Base-by-base conservation (phyloP, 1,140 invertebrate species). In the Papilio xuthus region DNA sequence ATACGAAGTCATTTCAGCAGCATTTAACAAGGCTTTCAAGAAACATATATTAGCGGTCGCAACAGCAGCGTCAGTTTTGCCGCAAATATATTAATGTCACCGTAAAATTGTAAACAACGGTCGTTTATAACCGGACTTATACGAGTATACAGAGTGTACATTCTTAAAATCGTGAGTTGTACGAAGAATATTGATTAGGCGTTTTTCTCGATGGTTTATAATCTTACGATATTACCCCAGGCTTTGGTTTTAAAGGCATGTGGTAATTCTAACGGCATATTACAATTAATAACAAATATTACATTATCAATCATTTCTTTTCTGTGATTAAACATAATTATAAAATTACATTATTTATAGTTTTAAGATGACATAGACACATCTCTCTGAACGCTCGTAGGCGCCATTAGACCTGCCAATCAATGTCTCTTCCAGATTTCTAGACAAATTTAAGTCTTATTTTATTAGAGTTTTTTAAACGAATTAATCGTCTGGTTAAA, bases 371-470 rank as follows among this genome's bases (percentile, higher is more conserved):
- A 28, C 60, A 28, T 67, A 67, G 60, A 28, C 26, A 26, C 26
- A 60, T 60, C 56, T 60, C 20, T 9, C 10, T 4, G 26, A 15
- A 28, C 12, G 26, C 60, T 67, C 60, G 13, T 23, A 0, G 7
- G 26, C 26, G 26, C 60, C 60, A 67, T 67, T 67, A 67, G 60
- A 13, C 26, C 26, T 28, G 60, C 26, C 60, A 67, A 67, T 67
- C 60, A 67, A 67, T 18, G 60, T 67, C 60, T 67, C 60, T 32
- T 67, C 12, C 60, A 67, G 60, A 67, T 67, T 67, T 7, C 60
- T 67, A 67, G 60, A 67, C 60, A 67, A 28, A 28, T 67, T 28
- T 67, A 67, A 28, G 60, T 18, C 26, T 26, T 26, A 60, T 67
- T 32, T 67, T 23, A 32, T 7, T 67, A 2, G 3, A 18, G 4